Evolutionary conservation across 1,140 invertebrate species (phyloP).

Genomic region (Brachionus rotundiformis): DNA sequence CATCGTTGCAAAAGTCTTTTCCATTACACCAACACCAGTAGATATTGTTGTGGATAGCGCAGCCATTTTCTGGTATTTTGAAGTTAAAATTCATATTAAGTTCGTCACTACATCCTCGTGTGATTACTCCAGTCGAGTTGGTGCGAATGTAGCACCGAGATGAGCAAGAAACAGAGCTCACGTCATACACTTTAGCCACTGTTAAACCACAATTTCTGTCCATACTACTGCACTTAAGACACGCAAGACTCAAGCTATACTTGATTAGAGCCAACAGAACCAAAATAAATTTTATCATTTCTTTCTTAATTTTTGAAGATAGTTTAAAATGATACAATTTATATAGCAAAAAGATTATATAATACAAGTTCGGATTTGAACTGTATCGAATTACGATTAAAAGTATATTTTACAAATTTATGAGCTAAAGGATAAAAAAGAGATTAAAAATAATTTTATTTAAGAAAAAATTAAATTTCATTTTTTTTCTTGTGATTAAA

Average conservation of each 20-base stretch:
- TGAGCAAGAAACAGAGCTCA: neutral
- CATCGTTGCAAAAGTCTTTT: constrained; percentile 9
- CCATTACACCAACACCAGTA: constrained; percentile 37
- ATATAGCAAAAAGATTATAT: neutral
- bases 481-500: neutral
- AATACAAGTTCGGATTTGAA: neutral
- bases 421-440: neutral
- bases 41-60: neutral
- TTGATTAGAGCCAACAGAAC: neutral
- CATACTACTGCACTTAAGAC: neutral
- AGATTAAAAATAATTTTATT: neutral
- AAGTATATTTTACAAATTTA: neutral
- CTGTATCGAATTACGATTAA: neutral
- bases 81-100: neutral
- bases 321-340: neutral
- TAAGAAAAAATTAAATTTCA: neutral
- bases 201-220: constrained; percentile 26
- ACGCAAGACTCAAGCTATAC: neutral
- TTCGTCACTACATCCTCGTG: neutral
- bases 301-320: neutral
- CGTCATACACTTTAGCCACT: neutral
- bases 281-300: neutral
- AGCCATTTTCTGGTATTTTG: constrained; percentile 1
- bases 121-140: constrained; percentile 15
- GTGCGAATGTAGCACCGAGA: constrained; percentile 11